A percentile compares a stretch with the other conserved stretches of the same genome.
phyloP scores from a whole-genome alignment of 37 sponge, comb jelly and placozoan genomes.

The Aplysina aerophoba region DNA sequence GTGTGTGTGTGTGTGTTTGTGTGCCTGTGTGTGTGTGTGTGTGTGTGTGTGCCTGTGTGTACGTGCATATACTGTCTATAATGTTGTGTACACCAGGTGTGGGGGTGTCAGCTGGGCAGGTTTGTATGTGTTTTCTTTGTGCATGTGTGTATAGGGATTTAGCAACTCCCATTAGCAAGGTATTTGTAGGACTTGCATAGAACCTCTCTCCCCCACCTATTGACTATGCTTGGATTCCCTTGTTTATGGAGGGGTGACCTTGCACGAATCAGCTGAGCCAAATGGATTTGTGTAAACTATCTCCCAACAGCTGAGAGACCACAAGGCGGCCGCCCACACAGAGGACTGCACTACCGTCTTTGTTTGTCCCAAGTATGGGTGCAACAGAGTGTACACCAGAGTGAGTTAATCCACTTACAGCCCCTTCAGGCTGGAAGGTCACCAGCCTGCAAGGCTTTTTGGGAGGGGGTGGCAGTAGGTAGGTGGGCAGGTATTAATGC shows the following conservation, averaged over 20 bases:
- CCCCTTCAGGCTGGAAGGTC: background rate
- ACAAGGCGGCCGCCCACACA: conserved; percentile 9
- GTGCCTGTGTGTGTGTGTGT: background rate
- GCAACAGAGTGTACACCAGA: conserved; percentile 16
- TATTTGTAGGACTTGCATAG: too few species aligned
- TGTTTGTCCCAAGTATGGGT: conserved; percentile 21
- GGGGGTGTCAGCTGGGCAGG: background rate
- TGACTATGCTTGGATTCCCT: too few species aligned
- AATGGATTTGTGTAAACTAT: too few species aligned
- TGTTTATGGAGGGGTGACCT: too few species aligned
- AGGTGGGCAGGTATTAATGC: conserved; percentile 22
- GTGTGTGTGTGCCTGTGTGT: background rate
- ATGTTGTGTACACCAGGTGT: too few species aligned
- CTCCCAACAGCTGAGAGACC: background rate
- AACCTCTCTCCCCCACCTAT: too few species aligned
- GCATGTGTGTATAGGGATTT: background rate
- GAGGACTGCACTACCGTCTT: background rate
- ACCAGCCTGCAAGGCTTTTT: background rate
- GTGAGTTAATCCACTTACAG: background rate
- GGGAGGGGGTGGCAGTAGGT: background rate
- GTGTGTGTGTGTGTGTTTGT: background rate
- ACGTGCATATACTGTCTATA: background rate
- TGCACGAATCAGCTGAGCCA: too few species aligned
- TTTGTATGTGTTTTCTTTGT: too few species aligned
- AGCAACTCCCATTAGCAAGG: too few species aligned